Percentiles rank a stretch among this genome's conserved stretches.
Evolutionary conservation across 2,888 invertebrate genomes (phyloP).

Genomic region (Spilosoma lubricipeda): DNA sequence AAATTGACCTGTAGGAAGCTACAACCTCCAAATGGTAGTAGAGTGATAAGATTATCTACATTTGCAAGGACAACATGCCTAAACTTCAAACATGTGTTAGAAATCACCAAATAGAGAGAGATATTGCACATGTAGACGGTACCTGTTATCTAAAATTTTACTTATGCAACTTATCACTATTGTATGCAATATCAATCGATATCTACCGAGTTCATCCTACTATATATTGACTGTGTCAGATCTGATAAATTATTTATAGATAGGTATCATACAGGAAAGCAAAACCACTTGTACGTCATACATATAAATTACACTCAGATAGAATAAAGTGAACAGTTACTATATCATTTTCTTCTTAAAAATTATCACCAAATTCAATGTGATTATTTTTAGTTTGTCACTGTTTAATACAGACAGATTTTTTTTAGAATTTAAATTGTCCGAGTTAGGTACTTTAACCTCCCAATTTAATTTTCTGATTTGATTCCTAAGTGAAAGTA

Average conservation of each 20-base stretch:
- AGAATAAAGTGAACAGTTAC: slow-evolving; percentile 12
- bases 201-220: slow-evolving; percentile 1
- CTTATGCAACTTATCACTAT: slow-evolving; percentile 14
- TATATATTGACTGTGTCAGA: slow-evolving; percentile 8
- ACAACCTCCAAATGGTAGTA: too few species aligned
- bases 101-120: neutral
- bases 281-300: slow-evolving; percentile 5
- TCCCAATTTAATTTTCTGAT: neutral
- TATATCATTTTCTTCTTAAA: too few species aligned
- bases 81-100: neutral
- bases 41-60: too few species aligned
- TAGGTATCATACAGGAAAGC: neutral
- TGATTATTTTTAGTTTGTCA: too few species aligned
- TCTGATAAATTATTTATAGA: slow-evolving; percentile 17
- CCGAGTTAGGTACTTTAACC: neutral
- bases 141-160: neutral
- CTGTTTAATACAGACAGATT: too few species aligned
- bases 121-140: neutral
- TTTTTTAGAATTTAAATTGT: too few species aligned
- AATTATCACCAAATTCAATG: neutral
- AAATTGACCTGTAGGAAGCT: too few species aligned
- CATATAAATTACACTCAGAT: slow-evolving; percentile 7
- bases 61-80: neutral
- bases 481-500: neutral
- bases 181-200: slow-evolving; percentile 15